Base-by-base conservation (phyloP, 2,113 vertebrate species). In the Nesoenas mayeri region DNA sequence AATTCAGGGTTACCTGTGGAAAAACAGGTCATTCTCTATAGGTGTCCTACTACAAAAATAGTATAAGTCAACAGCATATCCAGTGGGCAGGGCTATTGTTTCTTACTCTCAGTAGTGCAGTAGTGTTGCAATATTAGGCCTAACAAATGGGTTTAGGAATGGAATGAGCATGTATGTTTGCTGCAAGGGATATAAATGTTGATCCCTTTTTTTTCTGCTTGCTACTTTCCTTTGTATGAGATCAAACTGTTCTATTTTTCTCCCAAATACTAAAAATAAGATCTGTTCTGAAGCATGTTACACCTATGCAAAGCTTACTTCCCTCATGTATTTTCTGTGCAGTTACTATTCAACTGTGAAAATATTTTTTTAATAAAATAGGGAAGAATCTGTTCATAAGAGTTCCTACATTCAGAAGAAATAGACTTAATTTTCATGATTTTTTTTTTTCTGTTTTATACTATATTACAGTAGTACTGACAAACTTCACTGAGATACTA, bases 61-160 rank as follows among this genome's bases (percentile, higher is more conserved):
- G 31, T 1, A 0, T 18, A 5, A 0, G 0, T 54, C 11, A n/a
- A 11, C 26, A 34, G 11, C 21, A 6, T 53, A 22, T n/a, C 34
- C n/a, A 9, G 47, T 48, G 44, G 44, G 7, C 1, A 0, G 31
- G 11, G 17, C 17, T 80, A 2, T 29, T 44, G 31, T 38, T 24
- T 42, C 12, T 64, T 36, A 20, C 29, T 38, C 7, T 54, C 6
- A 3, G 0, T 12, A 17, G 13, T 31, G 15, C 28, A 50, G 6
- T 11, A 9, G 13, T 9, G 7, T 53, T 53, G 12, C 10, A 34
- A 6, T 69, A 15, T 51, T 82, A 50, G 25, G n/a, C 32, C 10
- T 75, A 14, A 53, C 14, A 73, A 77, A 56, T 15, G 0, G 21
- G 7, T 77, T 78, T 77, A 65, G 44, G 29, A 50, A 26, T 32